Base-by-base conservation (phyloP, 1,140 invertebrate genomes). In the Bombus cullumanus region DNA sequence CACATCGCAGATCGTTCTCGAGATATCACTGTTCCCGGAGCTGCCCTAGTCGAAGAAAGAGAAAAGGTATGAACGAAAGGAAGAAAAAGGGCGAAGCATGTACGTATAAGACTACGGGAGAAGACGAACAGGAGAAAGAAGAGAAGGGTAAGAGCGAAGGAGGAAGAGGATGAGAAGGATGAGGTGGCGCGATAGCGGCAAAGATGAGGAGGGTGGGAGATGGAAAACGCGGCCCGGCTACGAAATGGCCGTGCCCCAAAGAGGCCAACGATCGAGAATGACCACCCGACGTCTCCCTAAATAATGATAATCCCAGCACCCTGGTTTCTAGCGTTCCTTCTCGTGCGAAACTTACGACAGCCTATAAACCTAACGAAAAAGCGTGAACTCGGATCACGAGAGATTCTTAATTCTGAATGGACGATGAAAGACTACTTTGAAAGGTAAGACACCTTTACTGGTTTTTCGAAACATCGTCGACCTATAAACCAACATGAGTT, bases 241-340 rank as follows among this genome's bases (percentile, higher is more conserved):
- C 64, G 79, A 89, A 83, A 87, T 85, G 74, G 74, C 69, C 73
- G 81, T 78, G 76, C 64, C 79, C 76, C 62, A 57, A 73, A 64
- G 80, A 75, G 81, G 85, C 84, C 86, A 88, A 91, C 59, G 85
- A 86, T 90, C 71, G 83, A 88, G 88, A 86, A 91, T 84, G 81
- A 87, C 73, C 74, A 87, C 62, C 78, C 86, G 75, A 87, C 78
- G 47, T 86, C 57, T 57, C 82, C 43, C 79, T 74, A 86, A 83
- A 75, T 86, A 76, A 86, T 62, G 41, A 86, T 76, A 66, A 66
- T 86, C 66, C n/a, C 12, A 62, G 59, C 83, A 73, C 53, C 34
- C 85, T 64, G 77, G 89, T 71, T 84, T 78, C 71, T 77, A 62
- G 10, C 62, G 47, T 79, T 71, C 73, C 41, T 62, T 39, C 79